phyloP scores from a whole-genome alignment of 2,113 vertebrate species.

The Halcyon senegalensis region DNA sequence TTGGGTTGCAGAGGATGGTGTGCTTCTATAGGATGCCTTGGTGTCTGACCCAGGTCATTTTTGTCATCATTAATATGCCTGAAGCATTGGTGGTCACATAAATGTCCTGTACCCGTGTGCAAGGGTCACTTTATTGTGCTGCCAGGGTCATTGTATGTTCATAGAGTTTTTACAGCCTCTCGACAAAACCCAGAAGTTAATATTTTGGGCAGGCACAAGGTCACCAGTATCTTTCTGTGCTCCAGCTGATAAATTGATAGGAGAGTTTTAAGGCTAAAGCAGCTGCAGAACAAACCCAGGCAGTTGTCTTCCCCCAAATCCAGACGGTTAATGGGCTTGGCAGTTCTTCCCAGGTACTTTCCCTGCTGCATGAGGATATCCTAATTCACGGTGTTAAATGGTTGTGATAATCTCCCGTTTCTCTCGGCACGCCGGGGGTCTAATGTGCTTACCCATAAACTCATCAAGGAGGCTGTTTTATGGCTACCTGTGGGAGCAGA shows the following conservation, averaged over 20 bases:
- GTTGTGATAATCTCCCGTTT: slow-evolving; percentile 16
- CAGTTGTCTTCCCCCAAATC: neutral
- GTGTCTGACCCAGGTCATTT: neutral
- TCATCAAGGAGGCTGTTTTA: slow-evolving; percentile 26
- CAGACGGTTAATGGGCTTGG: neutral
- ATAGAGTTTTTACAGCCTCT: neutral
- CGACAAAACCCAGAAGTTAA: neutral
- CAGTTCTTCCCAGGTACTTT: neutral
- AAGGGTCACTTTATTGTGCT: neutral
- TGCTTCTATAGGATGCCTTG: neutral
- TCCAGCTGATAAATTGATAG: neutral
- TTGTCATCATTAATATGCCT: neutral
- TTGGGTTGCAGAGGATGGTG: neutral
- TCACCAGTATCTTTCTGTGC: neutral
- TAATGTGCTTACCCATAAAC: slow-evolving; percentile 18
- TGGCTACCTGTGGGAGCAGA: neutral
- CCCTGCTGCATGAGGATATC: neutral
- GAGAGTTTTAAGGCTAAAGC: neutral
- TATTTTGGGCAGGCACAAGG: neutral
- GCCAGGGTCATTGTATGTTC: neutral
- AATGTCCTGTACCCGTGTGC: neutral
- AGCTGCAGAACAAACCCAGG: neutral
- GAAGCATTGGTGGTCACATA: neutral
- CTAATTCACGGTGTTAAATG: slow-evolving; percentile 28
- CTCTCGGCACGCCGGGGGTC: neutral